Evolutionary conservation across 2,888 invertebrate species (phyloP).

Genomic region (Rhopalosiphum nymphaeae): DNA sequence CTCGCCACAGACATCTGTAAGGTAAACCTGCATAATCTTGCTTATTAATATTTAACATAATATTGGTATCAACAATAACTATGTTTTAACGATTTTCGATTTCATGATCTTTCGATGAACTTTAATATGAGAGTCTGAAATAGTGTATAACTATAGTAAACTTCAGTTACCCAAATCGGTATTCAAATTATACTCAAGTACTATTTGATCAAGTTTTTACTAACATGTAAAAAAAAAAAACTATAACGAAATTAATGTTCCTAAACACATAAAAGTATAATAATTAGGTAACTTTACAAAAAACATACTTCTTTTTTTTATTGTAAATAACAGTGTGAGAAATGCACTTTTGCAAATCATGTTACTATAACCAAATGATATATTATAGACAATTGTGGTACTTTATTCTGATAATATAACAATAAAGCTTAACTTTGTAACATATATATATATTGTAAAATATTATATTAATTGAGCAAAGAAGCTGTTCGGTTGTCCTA

Average conservation of each 20-base stretch:
- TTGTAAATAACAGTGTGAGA: background rate
- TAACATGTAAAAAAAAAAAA: background rate
- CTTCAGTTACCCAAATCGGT: background rate
- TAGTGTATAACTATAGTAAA: background rate
- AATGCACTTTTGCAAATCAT: background rate
- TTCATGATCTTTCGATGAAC: background rate
- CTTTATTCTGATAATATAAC: background rate
- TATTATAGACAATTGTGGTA: background rate
- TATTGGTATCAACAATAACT: background rate
- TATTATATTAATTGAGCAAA: background rate
- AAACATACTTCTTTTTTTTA: background rate
- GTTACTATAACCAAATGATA: background rate
- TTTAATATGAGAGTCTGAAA: background rate
- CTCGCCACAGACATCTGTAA: background rate
- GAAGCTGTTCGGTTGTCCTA: background rate
- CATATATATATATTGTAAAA: background rate
- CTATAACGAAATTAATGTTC: background rate
- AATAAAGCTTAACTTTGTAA: background rate
- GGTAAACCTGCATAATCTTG: background rate
- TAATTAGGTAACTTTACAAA: background rate
- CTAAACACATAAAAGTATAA: background rate
- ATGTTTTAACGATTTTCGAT: background rate
- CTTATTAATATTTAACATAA: background rate
- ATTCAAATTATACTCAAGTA: background rate
- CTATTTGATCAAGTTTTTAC: background rate